Conservation (phyloP, 2,113 vertebrate species). For the Hiodon alosoides region DNA sequence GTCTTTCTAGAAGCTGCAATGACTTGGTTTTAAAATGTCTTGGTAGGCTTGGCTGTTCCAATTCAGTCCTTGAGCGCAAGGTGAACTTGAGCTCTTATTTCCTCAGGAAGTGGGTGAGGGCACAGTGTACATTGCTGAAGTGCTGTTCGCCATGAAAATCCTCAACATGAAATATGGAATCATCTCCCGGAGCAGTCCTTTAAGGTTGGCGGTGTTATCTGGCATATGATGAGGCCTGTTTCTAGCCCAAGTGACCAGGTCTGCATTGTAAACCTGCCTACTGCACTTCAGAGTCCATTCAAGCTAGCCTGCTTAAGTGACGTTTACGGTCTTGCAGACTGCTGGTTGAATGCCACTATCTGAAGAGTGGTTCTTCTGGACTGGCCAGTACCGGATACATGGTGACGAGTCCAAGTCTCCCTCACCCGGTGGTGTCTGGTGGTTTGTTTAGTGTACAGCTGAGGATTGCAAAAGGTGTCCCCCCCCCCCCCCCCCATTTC, state of each 20-base stretch:
- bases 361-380: neutral
- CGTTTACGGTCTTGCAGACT: slow-evolving; percentile 37
- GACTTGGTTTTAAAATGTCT: no score
- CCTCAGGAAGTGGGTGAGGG: slow-evolving; percentile 7
- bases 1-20: no score
- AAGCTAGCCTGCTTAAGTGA: neutral
- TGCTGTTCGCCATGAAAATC: neutral
- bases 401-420: slow-evolving; percentile 45
- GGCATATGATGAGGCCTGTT: no score
- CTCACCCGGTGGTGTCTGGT: neutral
- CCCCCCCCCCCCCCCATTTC: neutral
- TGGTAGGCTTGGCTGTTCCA: no score
- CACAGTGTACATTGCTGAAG: slow-evolving; percentile 14
- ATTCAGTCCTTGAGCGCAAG: neutral
- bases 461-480: slow-evolving; percentile 55
- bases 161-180: slow-evolving; percentile 4
- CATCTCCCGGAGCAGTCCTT: slow-evolving; percentile 15
- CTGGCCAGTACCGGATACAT: slow-evolving; percentile 47
- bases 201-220: neutral
- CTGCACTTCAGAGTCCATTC: neutral
- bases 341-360: slow-evolving; percentile 59
- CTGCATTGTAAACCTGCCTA: no score
- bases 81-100: neutral
- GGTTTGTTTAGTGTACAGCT: slow-evolving; percentile 48
- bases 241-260: no score